phyloP scores from a whole-genome alignment of 2,888 invertebrate genomes.

The Epinotia demarniana region DNA sequence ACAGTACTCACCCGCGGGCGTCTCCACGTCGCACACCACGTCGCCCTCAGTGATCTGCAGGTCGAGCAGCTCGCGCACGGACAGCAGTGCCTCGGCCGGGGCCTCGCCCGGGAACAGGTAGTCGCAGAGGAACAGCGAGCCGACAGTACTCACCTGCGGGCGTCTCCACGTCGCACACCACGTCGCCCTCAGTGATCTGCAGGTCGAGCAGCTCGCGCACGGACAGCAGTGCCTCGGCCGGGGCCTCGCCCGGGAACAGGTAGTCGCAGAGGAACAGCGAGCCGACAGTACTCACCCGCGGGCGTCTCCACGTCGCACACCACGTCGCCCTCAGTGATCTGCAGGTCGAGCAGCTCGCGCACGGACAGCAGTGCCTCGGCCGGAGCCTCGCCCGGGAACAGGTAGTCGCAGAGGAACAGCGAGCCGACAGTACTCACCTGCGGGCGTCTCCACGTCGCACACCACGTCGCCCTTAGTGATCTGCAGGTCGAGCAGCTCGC shows the following conservation, averaged over 20 bases:
- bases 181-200: background rate
- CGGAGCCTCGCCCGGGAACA: too few species aligned
- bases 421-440: background rate
- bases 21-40: background rate
- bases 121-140: too few species aligned
- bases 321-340: background rate
- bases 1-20: constrained; percentile 51
- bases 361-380: background rate
- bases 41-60: background rate
- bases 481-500: constrained; percentile 56
- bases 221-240: background rate
- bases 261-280: background rate
- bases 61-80: background rate
- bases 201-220: background rate
- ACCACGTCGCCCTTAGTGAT: constrained; percentile 87
- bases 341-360: background rate
- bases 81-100: background rate
- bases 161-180: background rate
- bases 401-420: background rate
- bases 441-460: background rate
- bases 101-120: too few species aligned
- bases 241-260: too few species aligned
- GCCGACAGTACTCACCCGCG: background rate
- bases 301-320: background rate
- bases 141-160: background rate